Evolutionary conservation across 1,140 invertebrate species (phyloP).

Genomic region (Drosophila biarmipes): DNA sequence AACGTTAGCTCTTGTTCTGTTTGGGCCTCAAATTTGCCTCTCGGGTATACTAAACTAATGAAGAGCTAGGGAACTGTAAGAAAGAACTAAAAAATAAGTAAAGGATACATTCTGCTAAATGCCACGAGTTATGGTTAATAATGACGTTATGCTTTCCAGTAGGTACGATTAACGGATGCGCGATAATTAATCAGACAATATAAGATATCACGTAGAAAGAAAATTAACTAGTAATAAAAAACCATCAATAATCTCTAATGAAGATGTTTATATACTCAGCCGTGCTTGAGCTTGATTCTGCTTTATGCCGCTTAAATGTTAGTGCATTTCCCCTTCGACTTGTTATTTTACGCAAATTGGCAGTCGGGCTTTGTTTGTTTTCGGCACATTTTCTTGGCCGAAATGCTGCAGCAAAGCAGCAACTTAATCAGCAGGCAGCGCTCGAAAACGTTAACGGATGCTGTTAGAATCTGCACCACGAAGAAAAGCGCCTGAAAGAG

Average conservation of each 20-base stretch:
- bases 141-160: neutral
- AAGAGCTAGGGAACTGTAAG: neutral
- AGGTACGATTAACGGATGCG: no score
- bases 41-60: slow-evolving; percentile 3
- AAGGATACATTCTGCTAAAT: neutral
- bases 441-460: slow-evolving; percentile 66
- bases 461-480: slow-evolving; percentile 70
- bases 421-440: slow-evolving; percentile 74
- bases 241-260: no score
- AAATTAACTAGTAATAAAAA: no score
- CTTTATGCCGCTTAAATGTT: neutral
- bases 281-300: no score
- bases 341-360: neutral
- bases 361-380: slow-evolving; percentile 56
- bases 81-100: neutral
- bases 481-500: neutral
- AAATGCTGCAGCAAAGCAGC: slow-evolving; percentile 58
- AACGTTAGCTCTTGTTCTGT: slow-evolving; percentile 68
- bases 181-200: no score
- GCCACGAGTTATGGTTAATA: neutral
- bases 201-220: no score
- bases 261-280: no score
- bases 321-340: slow-evolving; percentile 24
- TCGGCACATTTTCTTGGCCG: slow-evolving; percentile 58
- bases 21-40: slow-evolving; percentile 9